A percentile compares a stretch with the other conserved stretches of the same genome.
Evolutionary conservation across 2,888 invertebrate species (phyloP).

Genomic region (Cephalotes varians): DNA sequence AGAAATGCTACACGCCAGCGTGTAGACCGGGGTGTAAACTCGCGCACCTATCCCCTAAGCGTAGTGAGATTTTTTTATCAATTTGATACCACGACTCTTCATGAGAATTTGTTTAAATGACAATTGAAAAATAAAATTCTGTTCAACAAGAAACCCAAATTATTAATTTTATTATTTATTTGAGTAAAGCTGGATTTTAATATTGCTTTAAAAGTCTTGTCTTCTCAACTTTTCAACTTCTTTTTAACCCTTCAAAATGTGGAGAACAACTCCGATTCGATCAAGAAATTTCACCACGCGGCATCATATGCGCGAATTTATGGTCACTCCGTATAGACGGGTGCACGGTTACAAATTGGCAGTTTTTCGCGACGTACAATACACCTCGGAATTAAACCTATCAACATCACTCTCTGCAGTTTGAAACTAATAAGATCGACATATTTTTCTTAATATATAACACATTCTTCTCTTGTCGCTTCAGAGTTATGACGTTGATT

Average conservation of each 20-base stretch:
- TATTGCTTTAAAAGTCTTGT: too few relatives aligned
- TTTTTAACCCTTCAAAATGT: too few relatives aligned
- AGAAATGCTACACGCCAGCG: constrained; percentile 26
- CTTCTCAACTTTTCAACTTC: too few relatives aligned
- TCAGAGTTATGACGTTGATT: neutral
- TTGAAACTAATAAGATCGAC: neutral
- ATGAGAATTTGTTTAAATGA: neutral
- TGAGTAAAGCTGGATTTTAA: too few relatives aligned
- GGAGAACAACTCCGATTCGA: neutral
- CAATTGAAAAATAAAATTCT: neutral
- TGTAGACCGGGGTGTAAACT: constrained; percentile 6
- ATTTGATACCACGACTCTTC: neutral
- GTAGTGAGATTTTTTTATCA: neutral
- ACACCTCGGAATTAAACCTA: constrained; percentile 4
- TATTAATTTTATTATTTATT: neutral
- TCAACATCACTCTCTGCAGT: neutral
- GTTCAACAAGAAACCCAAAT: neutral
- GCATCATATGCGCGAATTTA: constrained; percentile 7
- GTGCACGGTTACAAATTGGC: constrained; percentile 10
- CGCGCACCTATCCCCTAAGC: neutral
- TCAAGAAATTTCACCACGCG: neutral
- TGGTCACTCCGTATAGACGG: neutral
- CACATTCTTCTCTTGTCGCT: neutral
- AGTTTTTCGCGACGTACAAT: constrained; percentile 23
- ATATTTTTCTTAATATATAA: neutral